Evolutionary conservation across 1,140 invertebrate species (phyloP), one percentile per base, ranked within the genome.

Genomic region (Apocrypta bakeri): DNA sequence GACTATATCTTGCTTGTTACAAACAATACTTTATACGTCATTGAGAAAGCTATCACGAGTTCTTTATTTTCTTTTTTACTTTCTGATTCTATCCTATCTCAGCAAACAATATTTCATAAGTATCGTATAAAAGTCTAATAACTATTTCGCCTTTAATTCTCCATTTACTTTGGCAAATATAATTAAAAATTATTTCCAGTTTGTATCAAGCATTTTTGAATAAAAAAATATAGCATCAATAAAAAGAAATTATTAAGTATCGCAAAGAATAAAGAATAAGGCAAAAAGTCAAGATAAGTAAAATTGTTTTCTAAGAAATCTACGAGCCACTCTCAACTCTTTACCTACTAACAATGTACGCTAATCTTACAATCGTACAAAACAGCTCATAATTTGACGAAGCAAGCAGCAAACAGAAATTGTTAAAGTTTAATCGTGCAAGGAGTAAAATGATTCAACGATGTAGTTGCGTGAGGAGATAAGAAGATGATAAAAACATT

Each of bases 1-100:
- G 17, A 31, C n/a, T 68, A 81, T 25, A 61, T 81, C 79, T 85
- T 61, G 79, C 25, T 61, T 74, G 64, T 12, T 61, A 24, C 81
- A 71, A 77, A 61, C 25, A 69, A 33, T 48, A 77, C 72, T 79
- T 75, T 29, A 73, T 79, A 48, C 21, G 25, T 29, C 61, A 78
- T 11, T 66, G 31, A 48, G 31, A 56, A 76, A 68, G 37, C 29
- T 63, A 75, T 75, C 73, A 63, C 17, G 31, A 33, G 7, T 29
- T 17, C 24, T 73, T 25, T 11, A 25, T 73, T 75, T n/a, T 31
- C 29, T 21, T 75, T 63, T 75, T 75, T 33, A 8, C 12, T 31
- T n/a, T 63, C 8, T 21, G 27, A 75, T 75, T 75, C n/a, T 21
- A 37, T 17, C 27, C 2, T 61, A 61, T 73, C 8, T 29, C 0